Evolutionary conservation across 2,888 invertebrate species (phyloP).

Genomic region (Drosophila picticornis): DNA sequence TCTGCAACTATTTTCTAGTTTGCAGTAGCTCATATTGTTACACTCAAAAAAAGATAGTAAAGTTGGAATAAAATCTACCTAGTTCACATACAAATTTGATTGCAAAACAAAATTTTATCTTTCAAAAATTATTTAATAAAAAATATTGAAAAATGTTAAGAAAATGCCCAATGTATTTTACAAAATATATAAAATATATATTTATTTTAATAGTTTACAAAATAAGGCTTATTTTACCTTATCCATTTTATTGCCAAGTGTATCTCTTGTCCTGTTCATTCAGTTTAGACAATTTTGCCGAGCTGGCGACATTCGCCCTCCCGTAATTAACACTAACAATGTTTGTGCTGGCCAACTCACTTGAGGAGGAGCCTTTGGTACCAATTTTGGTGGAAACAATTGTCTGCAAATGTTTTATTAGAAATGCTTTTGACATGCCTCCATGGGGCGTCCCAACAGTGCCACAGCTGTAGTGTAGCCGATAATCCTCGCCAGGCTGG

Average conservation of each 20-base stretch:
- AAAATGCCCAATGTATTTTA: accelerated
- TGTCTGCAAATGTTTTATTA: conserved; percentile 76
- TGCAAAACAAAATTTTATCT: background rate
- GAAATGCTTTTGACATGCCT: conserved; percentile 70
- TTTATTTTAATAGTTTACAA: background rate
- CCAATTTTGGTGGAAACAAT: conserved; percentile 54
- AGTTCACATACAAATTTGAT: background rate
- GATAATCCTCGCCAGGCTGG: conserved; percentile 43
- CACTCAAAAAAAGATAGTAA: conserved; percentile 2
- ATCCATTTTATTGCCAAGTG: conserved; percentile 13
- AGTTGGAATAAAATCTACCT: background rate
- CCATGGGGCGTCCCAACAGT: conserved; percentile 37
- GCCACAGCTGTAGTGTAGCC: background rate
- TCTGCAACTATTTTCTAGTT: conserved; percentile 8
- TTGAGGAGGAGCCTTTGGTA: conserved; percentile 31
- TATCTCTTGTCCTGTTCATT: conserved; percentile 33
- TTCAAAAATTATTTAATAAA: background rate
- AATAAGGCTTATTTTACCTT: background rate
- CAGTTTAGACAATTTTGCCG: conserved; percentile 39
- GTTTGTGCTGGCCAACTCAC: conserved; percentile 40
- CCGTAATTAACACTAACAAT: conserved; percentile 67
- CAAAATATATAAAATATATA: background rate
- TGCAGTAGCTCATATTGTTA: conserved; percentile 60
- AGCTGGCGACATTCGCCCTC: conserved; percentile 65
- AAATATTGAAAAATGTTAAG: background rate